Base-by-base conservation (phyloP, 2,888 invertebrate genomes). In the Xestia c-nigrum region DNA sequence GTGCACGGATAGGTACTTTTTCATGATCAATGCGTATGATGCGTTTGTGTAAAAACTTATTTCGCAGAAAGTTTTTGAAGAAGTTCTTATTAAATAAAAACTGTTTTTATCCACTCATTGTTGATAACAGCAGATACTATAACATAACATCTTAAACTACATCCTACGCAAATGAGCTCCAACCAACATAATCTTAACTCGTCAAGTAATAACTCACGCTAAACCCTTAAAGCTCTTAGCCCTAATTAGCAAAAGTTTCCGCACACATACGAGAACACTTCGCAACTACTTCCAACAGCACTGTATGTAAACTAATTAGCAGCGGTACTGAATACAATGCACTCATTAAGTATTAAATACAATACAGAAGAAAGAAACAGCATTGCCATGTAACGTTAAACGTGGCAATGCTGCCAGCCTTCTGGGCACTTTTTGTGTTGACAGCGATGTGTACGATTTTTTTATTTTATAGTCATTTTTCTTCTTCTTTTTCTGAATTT, bases 221-320 rank as follows among this genome's bases (percentile, higher is more conserved):
- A 50, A 69, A 9, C 78, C 61, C 69, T 72, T 65, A 9, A 64
- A 55, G 68, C 71, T 70, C 64, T 79, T 67, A 73, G 38, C 31
- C n/a, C 59, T 85, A 83, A 83, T 77, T 74, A 85, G 69, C 52
- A 24, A 61, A 76, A 52, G 19, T 71, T 64, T 10, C 19, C 50
- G 16, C 43, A 16, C 0, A 55, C 80, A 72, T 46, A 72, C 40
- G 64, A 63, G 76, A 70, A 74, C 70, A 68, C 69, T 74, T 73
- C n/a, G 55, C 74, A 46, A 71, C 61, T 65, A 75, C 73, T 78
- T 67, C 66, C 19, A 70, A 24, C 64, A n/a, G 19, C 12, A 59
- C 64, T 38, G 64, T 74, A 6, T 16, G 9, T 69, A 73, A 19
- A 61, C 61, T 61, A 61, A 81, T 85, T 81, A 72, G 50, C 24